Conservation (phyloP, 2,888 invertebrate genomes). For the Hirtodrosophila duncani region DNA sequence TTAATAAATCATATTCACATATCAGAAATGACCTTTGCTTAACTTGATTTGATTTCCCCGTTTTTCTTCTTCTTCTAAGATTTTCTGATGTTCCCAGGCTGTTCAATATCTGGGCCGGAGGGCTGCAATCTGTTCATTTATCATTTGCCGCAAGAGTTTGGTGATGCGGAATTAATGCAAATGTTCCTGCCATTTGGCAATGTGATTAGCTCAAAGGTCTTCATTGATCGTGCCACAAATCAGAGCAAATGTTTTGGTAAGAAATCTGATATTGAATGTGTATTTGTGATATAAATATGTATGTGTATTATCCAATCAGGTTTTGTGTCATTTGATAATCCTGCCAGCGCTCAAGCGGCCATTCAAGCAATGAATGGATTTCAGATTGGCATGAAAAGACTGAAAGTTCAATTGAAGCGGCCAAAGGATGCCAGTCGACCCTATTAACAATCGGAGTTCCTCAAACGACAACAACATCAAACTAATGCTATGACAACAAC, state of each 20-base stretch:
- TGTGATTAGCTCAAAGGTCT: conserved; percentile 99
- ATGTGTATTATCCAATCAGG: conserved; percentile 81
- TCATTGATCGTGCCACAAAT: conserved; percentile 99
- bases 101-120: conserved; percentile 98
- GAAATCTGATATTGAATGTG: conserved; percentile 11
- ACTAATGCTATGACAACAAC: conserved; percentile 58
- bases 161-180: conserved; percentile 99
- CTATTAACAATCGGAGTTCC: conserved; percentile 89
- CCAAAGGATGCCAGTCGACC: conserved; percentile 99
- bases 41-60: conserved; percentile 62
- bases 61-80: conserved; percentile 82
- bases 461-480: conserved; percentile 72
- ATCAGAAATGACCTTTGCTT: conserved; percentile 62
- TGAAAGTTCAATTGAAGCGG: conserved; percentile 99
- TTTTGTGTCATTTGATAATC: conserved; percentile 99
- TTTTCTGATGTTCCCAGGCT: conserved; percentile 89
- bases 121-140: conserved; percentile 99
- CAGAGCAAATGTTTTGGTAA: conserved; percentile 99
- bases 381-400: conserved; percentile 99
- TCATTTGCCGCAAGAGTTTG: conserved; percentile 99
- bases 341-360: conserved; percentile 97
- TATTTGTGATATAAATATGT: not conserved
- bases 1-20: no score
- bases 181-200: conserved; percentile 99
- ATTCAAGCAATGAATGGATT: conserved; percentile 99